A percentile compares a stretch with the other conserved stretches of the same genome.
Evolutionary conservation across 1,140 invertebrate species (phyloP).

Genomic region (Sipha flava): DNA sequence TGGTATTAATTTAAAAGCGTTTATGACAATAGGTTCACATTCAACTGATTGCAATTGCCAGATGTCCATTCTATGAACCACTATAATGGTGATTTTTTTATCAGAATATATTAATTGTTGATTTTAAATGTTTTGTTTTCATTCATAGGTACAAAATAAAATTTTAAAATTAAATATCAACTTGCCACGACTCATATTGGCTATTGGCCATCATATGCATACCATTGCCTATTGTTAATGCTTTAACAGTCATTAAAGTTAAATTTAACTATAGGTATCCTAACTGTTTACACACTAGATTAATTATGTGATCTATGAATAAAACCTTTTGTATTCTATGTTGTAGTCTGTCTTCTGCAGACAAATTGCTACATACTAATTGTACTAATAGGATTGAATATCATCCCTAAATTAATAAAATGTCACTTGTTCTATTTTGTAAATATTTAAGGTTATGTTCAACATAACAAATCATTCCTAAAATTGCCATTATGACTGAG

Average conservation of each 20-base stretch:
- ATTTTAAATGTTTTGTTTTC: not conserved
- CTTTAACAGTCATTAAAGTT: not conserved
- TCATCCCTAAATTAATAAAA: not conserved
- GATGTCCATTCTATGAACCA: no score
- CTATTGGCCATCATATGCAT: not conserved
- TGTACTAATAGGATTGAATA: not conserved
- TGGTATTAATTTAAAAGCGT: no score
- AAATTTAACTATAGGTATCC: slow-evolving; percentile 4
- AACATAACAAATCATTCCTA: not conserved
- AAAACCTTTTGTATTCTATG: not conserved
- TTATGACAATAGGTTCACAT: no score
- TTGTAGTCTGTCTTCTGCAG: not conserved
- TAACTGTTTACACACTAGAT: not conserved
- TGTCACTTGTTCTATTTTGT: not conserved
- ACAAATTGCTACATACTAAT: not conserved
- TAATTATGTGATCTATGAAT: not conserved
- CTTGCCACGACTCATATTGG: not conserved
- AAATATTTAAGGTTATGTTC: not conserved
- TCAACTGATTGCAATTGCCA: no score
- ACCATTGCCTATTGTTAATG: slow-evolving; percentile 7
- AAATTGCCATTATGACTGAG: not conserved
- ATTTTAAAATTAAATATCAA: not conserved
- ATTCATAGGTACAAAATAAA: not conserved
- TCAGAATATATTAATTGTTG: no score
- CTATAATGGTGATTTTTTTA: no score